Evolutionary conservation across 2,888 invertebrate genomes (phyloP).

Genomic region (Papilio protenor): DNA sequence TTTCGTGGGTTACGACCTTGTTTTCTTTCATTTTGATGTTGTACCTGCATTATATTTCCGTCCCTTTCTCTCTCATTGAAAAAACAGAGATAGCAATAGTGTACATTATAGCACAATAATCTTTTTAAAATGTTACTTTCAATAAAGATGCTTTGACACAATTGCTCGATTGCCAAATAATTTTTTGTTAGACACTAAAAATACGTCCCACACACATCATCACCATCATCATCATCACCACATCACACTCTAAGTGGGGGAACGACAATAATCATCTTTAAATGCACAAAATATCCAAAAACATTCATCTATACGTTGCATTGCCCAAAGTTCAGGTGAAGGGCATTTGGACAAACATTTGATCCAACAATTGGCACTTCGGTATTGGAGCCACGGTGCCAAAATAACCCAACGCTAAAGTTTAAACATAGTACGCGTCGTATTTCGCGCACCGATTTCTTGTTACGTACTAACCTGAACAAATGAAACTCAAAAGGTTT

Average conservation of each 20-base stretch:
- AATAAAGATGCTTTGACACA: too few species aligned
- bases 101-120: too few species aligned
- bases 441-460: slow-evolving; percentile 36
- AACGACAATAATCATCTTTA: not conserved
- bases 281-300: not conserved
- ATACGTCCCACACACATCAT: too few species aligned
- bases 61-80: not conserved
- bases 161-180: too few species aligned
- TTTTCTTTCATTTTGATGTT: slow-evolving; percentile 9
- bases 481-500: slow-evolving; percentile 22
- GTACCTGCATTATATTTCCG: too few species aligned
- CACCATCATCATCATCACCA: too few species aligned
- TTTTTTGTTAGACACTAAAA: too few species aligned
- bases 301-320: not conserved
- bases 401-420: slow-evolving; percentile 30
- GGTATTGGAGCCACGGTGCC: slow-evolving; percentile 31
- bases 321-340: slow-evolving; percentile 32
- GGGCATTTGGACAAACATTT: slow-evolving; percentile 27
- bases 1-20: slow-evolving; percentile 18
- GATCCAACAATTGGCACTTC: slow-evolving; percentile 20
- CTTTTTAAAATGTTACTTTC: too few species aligned
- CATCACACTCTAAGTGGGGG: too few species aligned
- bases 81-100: not conserved
- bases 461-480: slow-evolving; percentile 12
- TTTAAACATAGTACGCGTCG: slow-evolving; percentile 39